phyloP scores from a whole-genome alignment of 2,113 vertebrate species.

The Vireo altiloquus region DNA sequence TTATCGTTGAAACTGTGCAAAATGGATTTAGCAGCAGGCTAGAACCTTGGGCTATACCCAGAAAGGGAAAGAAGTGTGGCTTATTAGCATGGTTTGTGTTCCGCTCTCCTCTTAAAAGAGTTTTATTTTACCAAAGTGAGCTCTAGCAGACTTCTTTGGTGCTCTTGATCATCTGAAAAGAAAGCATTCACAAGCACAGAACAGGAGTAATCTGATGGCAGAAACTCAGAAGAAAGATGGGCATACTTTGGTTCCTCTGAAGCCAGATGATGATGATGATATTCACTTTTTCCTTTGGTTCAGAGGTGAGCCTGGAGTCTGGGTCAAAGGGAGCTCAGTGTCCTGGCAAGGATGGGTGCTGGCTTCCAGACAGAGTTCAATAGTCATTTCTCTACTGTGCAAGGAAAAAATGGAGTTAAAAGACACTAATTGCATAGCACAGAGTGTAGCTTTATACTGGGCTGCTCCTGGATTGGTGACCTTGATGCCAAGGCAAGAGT shows the following conservation, averaged over 20 bases:
- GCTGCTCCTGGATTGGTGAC: background rate
- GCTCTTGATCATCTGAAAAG: background rate
- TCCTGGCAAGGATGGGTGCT: background rate
- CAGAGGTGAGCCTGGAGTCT: background rate
- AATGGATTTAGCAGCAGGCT: slow-evolving; percentile 6
- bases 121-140: background rate
- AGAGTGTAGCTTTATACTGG: background rate
- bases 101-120: background rate
- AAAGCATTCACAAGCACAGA: background rate
- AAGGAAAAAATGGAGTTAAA: background rate
- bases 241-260: background rate
- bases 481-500: background rate
- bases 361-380: background rate
- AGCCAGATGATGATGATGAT: background rate
- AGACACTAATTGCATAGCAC: background rate
- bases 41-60: background rate
- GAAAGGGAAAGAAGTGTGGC: background rate
- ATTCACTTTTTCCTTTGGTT: background rate
- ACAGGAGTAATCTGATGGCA: background rate
- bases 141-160: background rate
- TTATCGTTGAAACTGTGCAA: background rate
- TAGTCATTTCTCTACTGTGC: background rate
- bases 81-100: background rate
- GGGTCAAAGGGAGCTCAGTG: background rate
- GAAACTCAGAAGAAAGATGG: background rate